These are phyloP conservation scores for Kryptopterus vitreolus DNA, from an alignment of 2,797 vertebrate species.

Conservation along the genomic window DNA sequence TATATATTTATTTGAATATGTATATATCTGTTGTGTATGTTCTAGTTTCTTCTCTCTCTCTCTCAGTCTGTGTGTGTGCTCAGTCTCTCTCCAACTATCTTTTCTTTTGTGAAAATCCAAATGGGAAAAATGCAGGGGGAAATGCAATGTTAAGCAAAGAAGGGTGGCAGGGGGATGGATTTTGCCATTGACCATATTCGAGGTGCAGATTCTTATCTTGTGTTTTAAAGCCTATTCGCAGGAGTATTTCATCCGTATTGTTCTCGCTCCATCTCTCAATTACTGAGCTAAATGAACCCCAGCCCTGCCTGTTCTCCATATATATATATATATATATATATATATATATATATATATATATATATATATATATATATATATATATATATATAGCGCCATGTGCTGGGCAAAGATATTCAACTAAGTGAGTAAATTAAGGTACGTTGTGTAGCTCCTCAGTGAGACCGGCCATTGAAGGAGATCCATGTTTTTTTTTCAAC, in stretches of 20 bases:
- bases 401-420: constrained; percentile 66
- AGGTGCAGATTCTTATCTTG: constrained; percentile 69
- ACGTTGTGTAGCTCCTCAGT: constrained; percentile 41
- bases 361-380: too few species aligned
- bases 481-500: constrained; percentile 52
- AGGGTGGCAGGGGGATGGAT: background rate
- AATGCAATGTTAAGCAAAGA: constrained; percentile 9
- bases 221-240: constrained; percentile 61
- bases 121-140: constrained; percentile 7
- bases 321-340: too few species aligned
- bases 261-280: constrained; percentile 65
- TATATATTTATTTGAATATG: background rate
- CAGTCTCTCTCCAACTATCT: background rate
- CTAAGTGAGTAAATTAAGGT: constrained; percentile 62
- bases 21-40: background rate
- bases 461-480: constrained; percentile 41
- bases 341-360: too few species aligned
- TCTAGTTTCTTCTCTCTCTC: background rate
- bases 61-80: background rate
- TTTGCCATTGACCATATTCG: constrained; percentile 54
- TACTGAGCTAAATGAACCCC: constrained; percentile 71
- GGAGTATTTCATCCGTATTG: constrained; percentile 61
- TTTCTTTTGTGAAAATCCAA: constrained; percentile 37
- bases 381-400: too few species aligned
- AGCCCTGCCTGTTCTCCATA: constrained; percentile 65